Evolutionary conservation across 2,888 invertebrate genomes (phyloP), one percentile per base, ranked within the genome.

Genomic region (Pristionchus mayeri): DNA sequence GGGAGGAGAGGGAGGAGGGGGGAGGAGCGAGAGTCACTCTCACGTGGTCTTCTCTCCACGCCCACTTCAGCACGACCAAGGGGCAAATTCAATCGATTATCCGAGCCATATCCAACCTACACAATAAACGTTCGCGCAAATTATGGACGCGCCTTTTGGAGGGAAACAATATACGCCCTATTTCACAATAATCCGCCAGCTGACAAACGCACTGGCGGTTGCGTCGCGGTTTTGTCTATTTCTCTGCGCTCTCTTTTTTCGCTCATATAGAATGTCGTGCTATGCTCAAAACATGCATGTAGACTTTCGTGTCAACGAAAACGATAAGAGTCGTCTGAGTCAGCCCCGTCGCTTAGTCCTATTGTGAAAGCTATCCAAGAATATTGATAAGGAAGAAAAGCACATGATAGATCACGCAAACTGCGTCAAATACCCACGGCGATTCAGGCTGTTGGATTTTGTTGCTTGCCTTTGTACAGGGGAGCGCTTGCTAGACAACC

Each of bases 1-100:
- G 76, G 83, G 86, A 60, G 86, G 76, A 82, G 60, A 85, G 85
- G 79, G 85, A 80, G 85, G 84, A 71, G 85, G 75, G 79, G 60
- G 57, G 82, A 85, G 84, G 63, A 57, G 48, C 71, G 71, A 67
- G 67, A 50, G 40, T 80, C 79, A 60, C 50, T 52, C 78, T 80
- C 76, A 76, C 50, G 50, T 50, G 75, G 40, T 44, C 50, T 48
- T 76, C 75, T 67, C 50, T 52, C 40, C 48, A 0, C 76, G 11
- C 50, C 30, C 40, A 13, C 37, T 40, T 24, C 27, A 71, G 37
- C 71, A 3, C 40, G 3, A 44, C 71, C 40, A 71, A 7, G 40
- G 71, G 71, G 71, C 16, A 24, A 18, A 71, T n/a, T 24, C 40
- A 27, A 78, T 50, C 76, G 27, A 78, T 37, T 4, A 57, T 52